These are phyloP conservation scores for Paramormyrops hopkinsi DNA, from an alignment of 2,797 vertebrate species.

Conservation along the genomic window DNA sequence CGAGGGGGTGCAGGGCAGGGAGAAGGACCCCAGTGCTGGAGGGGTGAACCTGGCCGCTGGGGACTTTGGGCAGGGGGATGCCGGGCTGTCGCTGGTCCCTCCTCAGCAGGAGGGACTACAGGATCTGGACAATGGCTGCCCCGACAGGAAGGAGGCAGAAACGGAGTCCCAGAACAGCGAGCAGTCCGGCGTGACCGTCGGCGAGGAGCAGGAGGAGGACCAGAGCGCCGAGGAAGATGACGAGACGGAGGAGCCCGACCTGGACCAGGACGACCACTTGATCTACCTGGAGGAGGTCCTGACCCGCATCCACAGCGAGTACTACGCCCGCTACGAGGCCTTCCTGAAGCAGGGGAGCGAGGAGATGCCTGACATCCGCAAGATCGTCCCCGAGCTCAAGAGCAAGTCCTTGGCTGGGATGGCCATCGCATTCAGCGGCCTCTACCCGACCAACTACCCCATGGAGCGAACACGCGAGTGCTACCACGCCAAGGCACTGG, in stretches of 20 bases:
- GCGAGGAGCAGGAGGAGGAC: slow-evolving; percentile 82
- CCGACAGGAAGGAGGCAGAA: slow-evolving; percentile 80
- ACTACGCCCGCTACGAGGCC: slow-evolving; percentile 79
- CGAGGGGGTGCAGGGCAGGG: slow-evolving; percentile 54
- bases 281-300: slow-evolving; percentile 93
- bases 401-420: slow-evolving; percentile 75
- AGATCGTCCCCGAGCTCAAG: slow-evolving; percentile 88
- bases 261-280: slow-evolving; percentile 84
- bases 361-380: slow-evolving; percentile 83
- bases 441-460: slow-evolving; percentile 90
- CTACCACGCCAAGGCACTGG: slow-evolving; percentile 87
- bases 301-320: slow-evolving; percentile 81
- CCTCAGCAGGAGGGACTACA: slow-evolving; percentile 65
- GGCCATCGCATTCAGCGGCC: slow-evolving; percentile 82
- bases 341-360: slow-evolving; percentile 66
- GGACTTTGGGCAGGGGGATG: slow-evolving; percentile 48
- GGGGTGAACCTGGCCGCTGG: slow-evolving; percentile 46
- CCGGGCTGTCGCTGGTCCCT: slow-evolving; percentile 44
- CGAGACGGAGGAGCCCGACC: slow-evolving; percentile 74
- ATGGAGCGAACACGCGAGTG: slow-evolving; percentile 88
- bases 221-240: slow-evolving; percentile 86
- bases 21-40: slow-evolving; percentile 40
- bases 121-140: slow-evolving; percentile 77
- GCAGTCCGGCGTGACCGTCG: slow-evolving; percentile 85
- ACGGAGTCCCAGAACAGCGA: slow-evolving; percentile 95